Evolutionary conservation across 2,113 vertebrate genomes (phyloP).

Genomic region (Vulpes vulpes): DNA sequence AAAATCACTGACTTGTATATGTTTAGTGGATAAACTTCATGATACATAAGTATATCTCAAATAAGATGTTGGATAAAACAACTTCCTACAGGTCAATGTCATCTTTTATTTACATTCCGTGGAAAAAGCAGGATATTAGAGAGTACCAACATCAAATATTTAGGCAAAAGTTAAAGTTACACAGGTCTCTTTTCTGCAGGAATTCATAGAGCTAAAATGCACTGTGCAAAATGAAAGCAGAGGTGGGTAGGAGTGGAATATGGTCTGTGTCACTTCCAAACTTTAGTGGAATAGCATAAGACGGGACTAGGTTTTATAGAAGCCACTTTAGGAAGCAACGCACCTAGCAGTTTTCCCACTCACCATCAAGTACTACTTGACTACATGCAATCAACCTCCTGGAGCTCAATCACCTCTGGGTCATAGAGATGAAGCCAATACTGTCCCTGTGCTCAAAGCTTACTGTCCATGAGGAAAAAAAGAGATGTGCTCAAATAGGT

Average conservation of each 20-base stretch:
- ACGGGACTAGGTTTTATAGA: background rate
- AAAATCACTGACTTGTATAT: background rate
- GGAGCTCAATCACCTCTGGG: slow-evolving; percentile 2
- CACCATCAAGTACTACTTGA: background rate
- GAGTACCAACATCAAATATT: background rate
- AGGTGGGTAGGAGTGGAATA: background rate
- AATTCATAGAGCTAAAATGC: background rate
- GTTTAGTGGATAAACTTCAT: background rate
- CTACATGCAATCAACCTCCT: background rate
- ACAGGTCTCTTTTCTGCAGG: background rate
- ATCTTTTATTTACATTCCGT: background rate
- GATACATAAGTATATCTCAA: background rate
- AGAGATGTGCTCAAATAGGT: background rate
- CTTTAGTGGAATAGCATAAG: background rate
- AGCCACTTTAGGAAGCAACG: background rate
- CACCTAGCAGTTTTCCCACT: background rate
- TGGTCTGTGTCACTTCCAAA: background rate
- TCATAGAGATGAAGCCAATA: background rate
- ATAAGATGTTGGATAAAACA: background rate
- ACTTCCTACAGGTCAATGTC: background rate
- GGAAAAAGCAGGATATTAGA: background rate
- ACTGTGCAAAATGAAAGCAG: background rate
- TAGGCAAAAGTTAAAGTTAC: background rate
- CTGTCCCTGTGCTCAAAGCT: background rate
- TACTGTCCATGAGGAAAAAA: background rate